Percentiles rank a stretch among this genome's conserved stretches.
These are phyloP conservation scores for Galaxias olidus DNA, from an alignment of 2,797 vertebrate species.

Conservation along the genomic window DNA sequence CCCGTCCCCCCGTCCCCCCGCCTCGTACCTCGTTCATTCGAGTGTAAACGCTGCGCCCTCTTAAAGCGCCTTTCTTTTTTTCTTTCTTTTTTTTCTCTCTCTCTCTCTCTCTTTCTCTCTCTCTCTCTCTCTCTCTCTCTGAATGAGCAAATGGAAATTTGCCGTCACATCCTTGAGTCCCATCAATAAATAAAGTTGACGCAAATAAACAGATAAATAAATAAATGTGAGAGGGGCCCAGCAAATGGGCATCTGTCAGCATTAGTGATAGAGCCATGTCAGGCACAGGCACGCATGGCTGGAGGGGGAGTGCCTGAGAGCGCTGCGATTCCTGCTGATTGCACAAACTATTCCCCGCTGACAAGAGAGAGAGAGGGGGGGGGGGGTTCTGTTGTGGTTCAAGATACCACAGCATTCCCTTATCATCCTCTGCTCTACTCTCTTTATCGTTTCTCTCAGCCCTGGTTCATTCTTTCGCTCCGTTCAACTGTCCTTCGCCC, in stretches of 20 bases:
- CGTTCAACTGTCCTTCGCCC: not conserved
- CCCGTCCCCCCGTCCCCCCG: conserved; percentile 25
- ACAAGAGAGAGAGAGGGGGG: not conserved
- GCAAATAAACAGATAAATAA: conserved; percentile 83
- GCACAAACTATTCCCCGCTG: conserved; percentile 34
- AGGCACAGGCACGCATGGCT: conserved; percentile 67
- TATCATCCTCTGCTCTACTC: conserved; percentile 9
- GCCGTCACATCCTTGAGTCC: conserved; percentile 58
- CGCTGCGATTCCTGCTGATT: conserved; percentile 60
- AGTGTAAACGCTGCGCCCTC: conserved; percentile 53
- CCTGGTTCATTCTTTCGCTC: not conserved
- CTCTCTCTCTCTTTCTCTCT: not conserved
- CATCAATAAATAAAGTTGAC: conserved; percentile 80
- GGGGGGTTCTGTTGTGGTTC: not conserved
- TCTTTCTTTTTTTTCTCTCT: too few species aligned
- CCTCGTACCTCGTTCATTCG: conserved; percentile 43
- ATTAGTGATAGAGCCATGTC: conserved; percentile 75
- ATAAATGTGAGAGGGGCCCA: conserved; percentile 65
- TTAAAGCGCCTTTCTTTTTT: conserved; percentile 29
- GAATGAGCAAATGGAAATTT: conserved; percentile 65
- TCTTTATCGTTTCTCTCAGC: conserved; percentile 7
- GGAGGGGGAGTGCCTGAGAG: conserved; percentile 52
- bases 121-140: conserved; percentile 2
- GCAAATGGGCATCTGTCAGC: conserved; percentile 77
- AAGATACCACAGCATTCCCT: conserved; percentile 26